Evolutionary conservation across 2,888 invertebrate species (phyloP).

Genomic region (Lasius platythorax): DNA sequence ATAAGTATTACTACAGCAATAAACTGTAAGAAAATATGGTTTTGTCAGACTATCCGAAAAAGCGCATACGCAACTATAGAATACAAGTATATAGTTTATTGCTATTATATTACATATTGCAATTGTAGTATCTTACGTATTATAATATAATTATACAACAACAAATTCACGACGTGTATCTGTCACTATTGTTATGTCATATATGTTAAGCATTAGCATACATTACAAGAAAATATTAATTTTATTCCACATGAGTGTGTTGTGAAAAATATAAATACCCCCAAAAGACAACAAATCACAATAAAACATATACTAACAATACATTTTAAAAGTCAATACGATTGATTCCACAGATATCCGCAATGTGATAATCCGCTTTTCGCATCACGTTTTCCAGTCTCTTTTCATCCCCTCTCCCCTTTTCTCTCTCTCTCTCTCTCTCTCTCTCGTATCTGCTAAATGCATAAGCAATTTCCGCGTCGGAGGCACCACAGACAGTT

Average conservation of each 20-base stretch:
- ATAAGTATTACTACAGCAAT: slow-evolving; percentile 16
- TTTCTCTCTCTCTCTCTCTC: slow-evolving; percentile 30
- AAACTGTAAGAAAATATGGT: slow-evolving; percentile 1
- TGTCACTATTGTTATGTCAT: not conserved
- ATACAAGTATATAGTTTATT: not conserved
- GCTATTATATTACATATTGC: not conserved
- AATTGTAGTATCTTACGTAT: slow-evolving; percentile 12
- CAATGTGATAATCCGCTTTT: slow-evolving; percentile 24
- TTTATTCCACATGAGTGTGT: not conserved
- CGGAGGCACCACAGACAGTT: slow-evolving; percentile 80
- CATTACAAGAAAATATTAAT: not conserved
- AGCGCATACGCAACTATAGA: not conserved
- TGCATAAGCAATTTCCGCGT: slow-evolving; percentile 84
- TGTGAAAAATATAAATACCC: not conserved
- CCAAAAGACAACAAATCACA: slow-evolving; percentile 1
- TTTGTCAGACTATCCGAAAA: slow-evolving; percentile 5
- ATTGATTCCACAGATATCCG: slow-evolving; percentile 39
- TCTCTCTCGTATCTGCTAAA: slow-evolving; percentile 82
- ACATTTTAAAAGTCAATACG: slow-evolving; percentile 13
- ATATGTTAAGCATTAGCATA: slow-evolving; percentile 1
- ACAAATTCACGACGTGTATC: not conserved
- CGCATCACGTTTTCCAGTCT: slow-evolving; percentile 26
- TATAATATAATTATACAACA: not conserved
- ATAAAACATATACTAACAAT: not conserved
- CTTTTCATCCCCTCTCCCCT: slow-evolving; percentile 29